phyloP scores from a whole-genome alignment of 2,888 invertebrate genomes.

The Buathra laborator region DNA sequence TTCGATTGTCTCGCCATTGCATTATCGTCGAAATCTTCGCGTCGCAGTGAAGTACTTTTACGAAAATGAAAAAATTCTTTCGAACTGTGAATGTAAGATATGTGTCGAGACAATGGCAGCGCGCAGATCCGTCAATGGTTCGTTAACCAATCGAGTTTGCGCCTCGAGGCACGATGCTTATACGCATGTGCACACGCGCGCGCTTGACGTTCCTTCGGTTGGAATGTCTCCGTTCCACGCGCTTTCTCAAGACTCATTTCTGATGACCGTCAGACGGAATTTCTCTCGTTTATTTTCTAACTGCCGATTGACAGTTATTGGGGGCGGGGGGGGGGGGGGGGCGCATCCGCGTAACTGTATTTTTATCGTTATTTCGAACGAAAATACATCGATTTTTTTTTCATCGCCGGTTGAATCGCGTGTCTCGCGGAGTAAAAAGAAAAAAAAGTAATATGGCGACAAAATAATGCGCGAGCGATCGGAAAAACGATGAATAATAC shows the following conservation, averaged over 20 bases:
- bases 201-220: conserved; percentile 41
- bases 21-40: not conserved
- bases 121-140: conserved; percentile 7
- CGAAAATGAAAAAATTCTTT: not conserved
- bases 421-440: no score
- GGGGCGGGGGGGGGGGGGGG: not conserved
- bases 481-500: not conserved
- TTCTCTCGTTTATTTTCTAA: conserved; percentile 76
- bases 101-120: not conserved
- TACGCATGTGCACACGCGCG: conserved; percentile 22
- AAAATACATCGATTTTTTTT: not conserved
- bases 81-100: not conserved
- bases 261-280: conserved; percentile 73
- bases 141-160: not conserved
- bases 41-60: no score
- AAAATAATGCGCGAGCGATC: not conserved
- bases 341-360: conserved; percentile 21
- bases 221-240: conserved; percentile 69
- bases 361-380: not conserved
- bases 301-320: conserved; percentile 55
- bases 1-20: not conserved
- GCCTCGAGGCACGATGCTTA: conserved; percentile 31
- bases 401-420: no score
- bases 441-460: not conserved
- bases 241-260: conserved; percentile 77